Percentiles rank a stretch among this genome's conserved stretches.
Conservation (phyloP, 1,140 invertebrate genomes). For the Lithobius niger region DNA sequence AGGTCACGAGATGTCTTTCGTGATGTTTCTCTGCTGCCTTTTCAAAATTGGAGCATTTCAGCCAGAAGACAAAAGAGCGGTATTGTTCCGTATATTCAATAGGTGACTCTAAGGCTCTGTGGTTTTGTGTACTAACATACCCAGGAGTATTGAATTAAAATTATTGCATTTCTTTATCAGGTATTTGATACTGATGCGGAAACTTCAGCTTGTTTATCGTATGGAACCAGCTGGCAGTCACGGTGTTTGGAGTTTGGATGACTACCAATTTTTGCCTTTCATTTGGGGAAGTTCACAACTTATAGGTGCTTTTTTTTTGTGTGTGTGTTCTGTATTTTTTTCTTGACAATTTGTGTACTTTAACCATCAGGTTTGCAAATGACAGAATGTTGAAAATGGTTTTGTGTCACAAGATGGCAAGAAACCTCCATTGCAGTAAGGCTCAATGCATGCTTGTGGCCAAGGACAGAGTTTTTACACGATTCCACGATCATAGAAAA, state of each 20-base stretch:
- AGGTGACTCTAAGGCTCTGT: slow-evolving; percentile 27
- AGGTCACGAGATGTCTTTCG: slow-evolving; percentile 91
- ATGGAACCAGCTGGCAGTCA: slow-evolving; percentile 99
- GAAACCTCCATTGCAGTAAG: too few species aligned
- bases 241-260: slow-evolving; percentile 95
- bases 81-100: slow-evolving; percentile 56
- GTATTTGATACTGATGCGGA: slow-evolving; percentile 72
- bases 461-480: too few species aligned
- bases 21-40: slow-evolving; percentile 89
- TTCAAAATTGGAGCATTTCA: slow-evolving; percentile 76
- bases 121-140: background rate
- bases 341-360: too few species aligned
- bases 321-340: too few species aligned
- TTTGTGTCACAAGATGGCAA: too few species aligned
- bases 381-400: too few species aligned
- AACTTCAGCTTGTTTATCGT: slow-evolving; percentile 77
- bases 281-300: slow-evolving; percentile 97
- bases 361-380: too few species aligned
- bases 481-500: too few species aligned
- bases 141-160: background rate
- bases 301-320: slow-evolving; percentile 59
- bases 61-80: slow-evolving; percentile 58
- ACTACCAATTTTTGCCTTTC: slow-evolving; percentile 98
- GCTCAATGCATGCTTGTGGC: too few species aligned
- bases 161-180: slow-evolving; percentile 35